These are phyloP conservation scores for Athalia cordata DNA, from an alignment of 2,888 invertebrate genomes.

Conservation along the genomic window DNA sequence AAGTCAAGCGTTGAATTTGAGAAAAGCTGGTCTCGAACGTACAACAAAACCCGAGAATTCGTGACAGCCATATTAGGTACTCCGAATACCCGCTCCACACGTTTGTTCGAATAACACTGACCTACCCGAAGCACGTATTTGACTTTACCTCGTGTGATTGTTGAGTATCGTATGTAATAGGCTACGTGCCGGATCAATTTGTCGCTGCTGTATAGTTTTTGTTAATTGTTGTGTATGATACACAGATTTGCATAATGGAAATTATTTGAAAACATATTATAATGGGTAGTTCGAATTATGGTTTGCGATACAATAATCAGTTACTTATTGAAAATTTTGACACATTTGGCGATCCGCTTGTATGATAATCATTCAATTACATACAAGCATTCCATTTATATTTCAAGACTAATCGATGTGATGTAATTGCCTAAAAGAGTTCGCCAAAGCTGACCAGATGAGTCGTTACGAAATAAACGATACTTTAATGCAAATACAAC, in stretches of 20 bases:
- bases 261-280: background rate
- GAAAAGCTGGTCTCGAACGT: slow-evolving; percentile 4
- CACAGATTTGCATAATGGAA: background rate
- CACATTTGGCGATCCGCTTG: background rate
- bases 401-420: background rate
- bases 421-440: background rate
- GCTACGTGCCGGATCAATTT: slow-evolving; percentile 4
- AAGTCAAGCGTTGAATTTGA: slow-evolving; percentile 19
- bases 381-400: background rate
- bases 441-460: slow-evolving; percentile 14
- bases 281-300: too few relatives aligned
- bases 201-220: background rate
- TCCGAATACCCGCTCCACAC: background rate
- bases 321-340: background rate
- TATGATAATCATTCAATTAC: background rate
- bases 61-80: slow-evolving; percentile 29
- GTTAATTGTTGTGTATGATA: background rate
- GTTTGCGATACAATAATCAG: background rate
- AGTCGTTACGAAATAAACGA: slow-evolving; percentile 22
- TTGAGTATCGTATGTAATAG: background rate
- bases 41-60: slow-evolving; percentile 27
- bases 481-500: slow-evolving; percentile 13
- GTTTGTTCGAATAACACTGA: slow-evolving; percentile 24
- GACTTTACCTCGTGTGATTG: background rate
- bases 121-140: slow-evolving; percentile 33